Percentiles rank a stretch among this genome's conserved stretches.
These are phyloP conservation scores for Drosophila melanica DNA, from an alignment of 1,140 invertebrate species.

Conservation along the genomic window DNA sequence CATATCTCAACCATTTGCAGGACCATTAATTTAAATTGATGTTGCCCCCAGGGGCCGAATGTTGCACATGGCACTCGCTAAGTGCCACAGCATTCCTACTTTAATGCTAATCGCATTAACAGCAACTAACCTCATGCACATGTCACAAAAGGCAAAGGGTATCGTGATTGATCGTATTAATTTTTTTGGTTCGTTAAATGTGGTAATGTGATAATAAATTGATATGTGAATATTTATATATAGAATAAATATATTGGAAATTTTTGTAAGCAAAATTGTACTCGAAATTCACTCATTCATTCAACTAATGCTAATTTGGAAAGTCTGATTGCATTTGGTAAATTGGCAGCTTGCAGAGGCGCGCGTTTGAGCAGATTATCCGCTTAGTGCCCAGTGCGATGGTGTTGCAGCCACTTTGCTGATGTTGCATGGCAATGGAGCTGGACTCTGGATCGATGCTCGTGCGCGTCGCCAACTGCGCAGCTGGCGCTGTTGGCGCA, in stretches of 20 bases:
- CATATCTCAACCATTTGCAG: neutral
- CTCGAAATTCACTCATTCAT: too few species aligned
- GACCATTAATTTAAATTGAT: slow-evolving; percentile 9
- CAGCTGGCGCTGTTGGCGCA: slow-evolving; percentile 8
- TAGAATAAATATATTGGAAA: too few species aligned
- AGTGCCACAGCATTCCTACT: slow-evolving; percentile 30
- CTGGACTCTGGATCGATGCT: neutral
- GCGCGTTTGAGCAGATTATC: slow-evolving; percentile 12
- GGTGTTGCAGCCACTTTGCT: neutral
- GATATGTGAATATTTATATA: too few species aligned
- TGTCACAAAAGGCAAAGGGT: too few species aligned
- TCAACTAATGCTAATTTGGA: too few species aligned
- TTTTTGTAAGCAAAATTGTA: too few species aligned
- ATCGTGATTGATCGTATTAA: too few species aligned
- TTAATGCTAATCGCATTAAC: slow-evolving; percentile 39
- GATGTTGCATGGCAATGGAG: neutral
- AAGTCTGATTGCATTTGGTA: neutral
- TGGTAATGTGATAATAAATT: too few species aligned
- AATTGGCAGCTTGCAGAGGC: neutral
- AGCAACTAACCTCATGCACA: slow-evolving; percentile 21
- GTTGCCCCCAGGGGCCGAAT: neutral
- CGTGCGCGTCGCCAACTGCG: neutral
- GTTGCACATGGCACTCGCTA: slow-evolving; percentile 3
- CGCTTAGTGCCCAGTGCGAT: slow-evolving; percentile 25
- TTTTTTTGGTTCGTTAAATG: too few species aligned